phyloP scores from a whole-genome alignment of 2,888 invertebrate genomes.

The Pseudococcus longispinus region DNA sequence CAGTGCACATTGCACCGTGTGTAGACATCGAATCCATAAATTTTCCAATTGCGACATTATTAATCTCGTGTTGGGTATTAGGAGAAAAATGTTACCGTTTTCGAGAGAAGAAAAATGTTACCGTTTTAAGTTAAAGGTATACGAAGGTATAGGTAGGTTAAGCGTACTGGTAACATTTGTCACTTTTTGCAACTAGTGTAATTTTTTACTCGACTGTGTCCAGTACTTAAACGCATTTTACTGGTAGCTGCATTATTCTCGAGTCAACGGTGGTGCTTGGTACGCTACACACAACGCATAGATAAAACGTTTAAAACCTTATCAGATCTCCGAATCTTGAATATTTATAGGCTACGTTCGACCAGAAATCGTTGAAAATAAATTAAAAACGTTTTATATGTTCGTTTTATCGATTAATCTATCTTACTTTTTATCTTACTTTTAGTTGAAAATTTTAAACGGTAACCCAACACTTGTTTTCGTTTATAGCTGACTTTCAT shows the following conservation, averaged over 20 bases:
- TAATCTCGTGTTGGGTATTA: constrained; percentile 30
- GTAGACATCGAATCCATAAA: constrained; percentile 24
- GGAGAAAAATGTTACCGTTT: constrained; percentile 45
- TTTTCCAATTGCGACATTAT: constrained; percentile 43
- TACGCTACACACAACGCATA: not conserved
- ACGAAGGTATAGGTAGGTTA: not conserved
- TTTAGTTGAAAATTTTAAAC: constrained; percentile 41
- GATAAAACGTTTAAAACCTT: constrained; percentile 53
- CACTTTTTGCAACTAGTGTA: constrained; percentile 41
- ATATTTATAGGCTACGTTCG: constrained; percentile 45
- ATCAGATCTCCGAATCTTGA: constrained; percentile 53
- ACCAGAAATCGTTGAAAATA: constrained; percentile 53
- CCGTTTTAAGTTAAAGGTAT: constrained; percentile 31
- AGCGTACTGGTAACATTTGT: constrained; percentile 36
- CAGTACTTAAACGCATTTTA: constrained; percentile 44
- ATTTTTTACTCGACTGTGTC: constrained; percentile 40
- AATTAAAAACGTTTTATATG: constrained; percentile 53
- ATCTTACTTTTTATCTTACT: constrained; percentile 47
- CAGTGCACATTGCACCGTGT: not conserved
- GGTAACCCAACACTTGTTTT: constrained; percentile 45
- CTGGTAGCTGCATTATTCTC: constrained; percentile 40
- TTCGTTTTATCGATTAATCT: constrained; percentile 51
- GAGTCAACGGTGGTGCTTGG: constrained; percentile 24
- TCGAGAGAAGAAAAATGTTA: constrained; percentile 36
- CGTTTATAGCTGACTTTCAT: constrained; percentile 39